Percentiles rank a stretch among this genome's conserved stretches.
Evolutionary conservation across 2,113 vertebrate genomes (phyloP).

Genomic region (Platysteira castanea): DNA sequence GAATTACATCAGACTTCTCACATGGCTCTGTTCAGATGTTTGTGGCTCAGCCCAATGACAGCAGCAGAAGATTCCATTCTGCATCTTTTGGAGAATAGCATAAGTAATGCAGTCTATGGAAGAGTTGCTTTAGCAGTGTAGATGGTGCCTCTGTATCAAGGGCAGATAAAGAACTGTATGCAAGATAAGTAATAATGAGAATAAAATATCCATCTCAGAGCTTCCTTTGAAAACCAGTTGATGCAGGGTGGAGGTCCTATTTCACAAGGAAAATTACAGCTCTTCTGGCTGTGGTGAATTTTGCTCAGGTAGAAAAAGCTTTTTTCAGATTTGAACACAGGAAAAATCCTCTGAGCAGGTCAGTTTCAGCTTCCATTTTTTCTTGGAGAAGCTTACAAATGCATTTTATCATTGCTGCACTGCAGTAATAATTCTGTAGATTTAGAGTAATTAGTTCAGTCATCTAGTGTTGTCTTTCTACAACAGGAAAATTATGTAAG

Average conservation of each 20-base stretch:
- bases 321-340: not conserved
- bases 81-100: not conserved
- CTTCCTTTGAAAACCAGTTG: not conserved
- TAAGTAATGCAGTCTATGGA: accelerated
- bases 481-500: not conserved
- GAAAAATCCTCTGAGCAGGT: not conserved
- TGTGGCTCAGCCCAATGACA: not conserved
- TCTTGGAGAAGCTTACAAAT: not conserved
- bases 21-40: not conserved
- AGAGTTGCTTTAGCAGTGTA: not conserved
- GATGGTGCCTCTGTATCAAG: not conserved
- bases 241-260: not conserved
- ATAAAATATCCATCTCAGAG: not conserved
- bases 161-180: not conserved
- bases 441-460: not conserved
- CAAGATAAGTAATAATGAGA: not conserved
- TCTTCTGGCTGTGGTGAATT: not conserved
- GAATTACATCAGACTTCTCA: not conserved
- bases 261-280: not conserved
- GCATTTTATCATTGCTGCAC: not conserved
- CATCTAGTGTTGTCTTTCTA: not conserved
- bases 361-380: not conserved
- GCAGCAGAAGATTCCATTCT: not conserved
- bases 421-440: not conserved
- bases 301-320: not conserved